Evolutionary conservation across 2,888 invertebrate species (phyloP).

Genomic region (Nomada fabriciana): DNA sequence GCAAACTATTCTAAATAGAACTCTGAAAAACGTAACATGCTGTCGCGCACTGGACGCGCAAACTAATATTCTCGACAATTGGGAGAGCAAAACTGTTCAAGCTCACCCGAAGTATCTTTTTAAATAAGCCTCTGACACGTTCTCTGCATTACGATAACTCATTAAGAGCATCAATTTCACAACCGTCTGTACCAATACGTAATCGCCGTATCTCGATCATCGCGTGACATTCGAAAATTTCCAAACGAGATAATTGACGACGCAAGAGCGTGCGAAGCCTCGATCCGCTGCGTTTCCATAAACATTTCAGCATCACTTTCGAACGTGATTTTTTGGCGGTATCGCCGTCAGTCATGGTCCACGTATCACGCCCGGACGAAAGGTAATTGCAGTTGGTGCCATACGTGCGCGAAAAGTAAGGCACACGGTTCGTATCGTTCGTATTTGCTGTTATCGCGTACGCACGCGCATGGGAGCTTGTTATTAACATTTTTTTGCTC

Average conservation of each 20-base stretch:
- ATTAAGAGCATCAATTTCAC: background rate
- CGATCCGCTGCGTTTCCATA: slow-evolving; percentile 43
- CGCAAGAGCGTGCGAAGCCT: slow-evolving; percentile 54
- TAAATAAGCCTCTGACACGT: background rate
- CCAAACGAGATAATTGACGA: background rate
- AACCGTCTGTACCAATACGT: background rate
- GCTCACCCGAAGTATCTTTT: too few relatives aligned
- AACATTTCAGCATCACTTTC: slow-evolving; percentile 43
- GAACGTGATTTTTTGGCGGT: slow-evolving; percentile 43
- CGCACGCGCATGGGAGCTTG: slow-evolving; percentile 30
- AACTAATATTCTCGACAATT: too few relatives aligned
- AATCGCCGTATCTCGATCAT: background rate
- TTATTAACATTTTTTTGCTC: slow-evolving; percentile 64
- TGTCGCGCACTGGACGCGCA: slow-evolving; percentile 1
- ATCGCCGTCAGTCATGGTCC: slow-evolving; percentile 59
- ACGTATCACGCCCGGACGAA: slow-evolving; percentile 59
- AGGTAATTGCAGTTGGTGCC: slow-evolving; percentile 54
- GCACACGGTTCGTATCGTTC: slow-evolving; percentile 13
- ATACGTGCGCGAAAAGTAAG: background rate
- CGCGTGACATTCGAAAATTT: background rate
- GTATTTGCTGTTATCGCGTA: slow-evolving; percentile 35
- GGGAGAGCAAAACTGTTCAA: too few relatives aligned
- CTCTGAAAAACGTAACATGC: background rate
- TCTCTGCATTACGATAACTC: background rate
- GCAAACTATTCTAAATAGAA: background rate